phyloP scores from a whole-genome alignment of 2,888 invertebrate genomes.

The Parapristionchus giblindavisi region DNA sequence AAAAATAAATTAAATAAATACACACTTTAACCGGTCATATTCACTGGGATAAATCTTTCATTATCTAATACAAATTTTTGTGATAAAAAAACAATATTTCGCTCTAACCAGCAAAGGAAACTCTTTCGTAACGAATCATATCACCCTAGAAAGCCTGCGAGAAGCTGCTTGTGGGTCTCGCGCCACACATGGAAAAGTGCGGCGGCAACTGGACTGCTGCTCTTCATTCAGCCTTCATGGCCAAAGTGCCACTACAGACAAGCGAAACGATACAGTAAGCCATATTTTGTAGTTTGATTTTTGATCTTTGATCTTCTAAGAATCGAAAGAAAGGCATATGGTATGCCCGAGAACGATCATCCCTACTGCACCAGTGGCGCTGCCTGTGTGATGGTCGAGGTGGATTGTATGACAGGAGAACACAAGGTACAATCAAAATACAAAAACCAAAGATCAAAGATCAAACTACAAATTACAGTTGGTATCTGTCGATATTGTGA shows the following conservation, averaged over 20 bases:
- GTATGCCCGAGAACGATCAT: slow-evolving; percentile 42
- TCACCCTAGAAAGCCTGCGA: slow-evolving; percentile 77
- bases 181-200: slow-evolving; percentile 74
- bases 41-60: too few relatives aligned
- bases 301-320: slow-evolving; percentile 37
- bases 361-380: slow-evolving; percentile 85
- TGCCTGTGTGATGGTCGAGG: slow-evolving; percentile 86
- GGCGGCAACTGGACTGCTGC: slow-evolving; percentile 47
- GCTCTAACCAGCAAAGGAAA: too few relatives aligned
- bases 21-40: too few relatives aligned
- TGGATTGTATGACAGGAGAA: slow-evolving; percentile 91
- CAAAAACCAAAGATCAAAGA: slow-evolving; percentile 13
- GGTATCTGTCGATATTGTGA: slow-evolving; percentile 87
- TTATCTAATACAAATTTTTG: too few relatives aligned
- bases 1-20: too few relatives aligned
- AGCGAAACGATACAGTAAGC: slow-evolving; percentile 53
- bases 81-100: too few relatives aligned
- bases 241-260: slow-evolving; percentile 49
- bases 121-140: too few relatives aligned
- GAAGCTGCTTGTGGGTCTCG: slow-evolving; percentile 78
- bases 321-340: slow-evolving; percentile 46
- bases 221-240: slow-evolving; percentile 43
- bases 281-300: background rate
- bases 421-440: slow-evolving; percentile 76
- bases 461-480: slow-evolving; percentile 72